phyloP scores from a whole-genome alignment of 2,888 invertebrate genomes.

The Allolobophora icterica region DNA sequence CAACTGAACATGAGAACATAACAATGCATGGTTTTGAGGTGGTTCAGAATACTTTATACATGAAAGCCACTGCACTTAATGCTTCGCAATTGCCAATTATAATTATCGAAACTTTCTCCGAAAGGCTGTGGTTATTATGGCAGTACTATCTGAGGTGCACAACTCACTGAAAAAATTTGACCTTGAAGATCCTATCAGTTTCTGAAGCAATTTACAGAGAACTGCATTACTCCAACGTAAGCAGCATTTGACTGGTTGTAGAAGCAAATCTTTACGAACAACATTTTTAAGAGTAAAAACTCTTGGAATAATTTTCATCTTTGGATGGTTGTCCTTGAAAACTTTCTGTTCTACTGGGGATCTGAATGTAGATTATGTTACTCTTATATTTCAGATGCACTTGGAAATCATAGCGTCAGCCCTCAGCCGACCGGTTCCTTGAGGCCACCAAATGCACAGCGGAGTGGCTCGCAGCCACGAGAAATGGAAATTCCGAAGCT shows the following conservation, averaged over 20 bases:
- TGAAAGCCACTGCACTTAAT: too few relatives aligned
- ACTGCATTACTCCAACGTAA: neutral
- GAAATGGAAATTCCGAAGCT: slow-evolving; percentile 26
- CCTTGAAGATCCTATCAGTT: too few relatives aligned
- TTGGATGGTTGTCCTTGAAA: neutral
- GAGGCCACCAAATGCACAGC: neutral
- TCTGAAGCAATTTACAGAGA: too few relatives aligned
- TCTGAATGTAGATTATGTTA: neutral
- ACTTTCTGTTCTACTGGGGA: neutral
- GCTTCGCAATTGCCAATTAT: too few relatives aligned
- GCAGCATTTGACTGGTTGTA: neutral
- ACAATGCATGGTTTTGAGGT: too few relatives aligned
- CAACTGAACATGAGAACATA: too few relatives aligned
- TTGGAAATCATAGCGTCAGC: neutral
- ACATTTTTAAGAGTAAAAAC: neutral
- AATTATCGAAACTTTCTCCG: too few relatives aligned
- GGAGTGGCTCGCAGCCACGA: neutral
- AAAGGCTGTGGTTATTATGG: too few relatives aligned
- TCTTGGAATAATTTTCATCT: neutral
- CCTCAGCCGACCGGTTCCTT: neutral
- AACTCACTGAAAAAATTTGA: too few relatives aligned
- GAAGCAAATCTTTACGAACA: neutral
- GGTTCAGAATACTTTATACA: too few relatives aligned
- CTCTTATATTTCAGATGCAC: neutral
- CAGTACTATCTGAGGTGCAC: too few relatives aligned